Percentiles rank a stretch among this genome's conserved stretches.
These are phyloP conservation scores for Chinchilla lanigera DNA, from an alignment of 2,113 vertebrate genomes.

Conservation along the genomic window DNA sequence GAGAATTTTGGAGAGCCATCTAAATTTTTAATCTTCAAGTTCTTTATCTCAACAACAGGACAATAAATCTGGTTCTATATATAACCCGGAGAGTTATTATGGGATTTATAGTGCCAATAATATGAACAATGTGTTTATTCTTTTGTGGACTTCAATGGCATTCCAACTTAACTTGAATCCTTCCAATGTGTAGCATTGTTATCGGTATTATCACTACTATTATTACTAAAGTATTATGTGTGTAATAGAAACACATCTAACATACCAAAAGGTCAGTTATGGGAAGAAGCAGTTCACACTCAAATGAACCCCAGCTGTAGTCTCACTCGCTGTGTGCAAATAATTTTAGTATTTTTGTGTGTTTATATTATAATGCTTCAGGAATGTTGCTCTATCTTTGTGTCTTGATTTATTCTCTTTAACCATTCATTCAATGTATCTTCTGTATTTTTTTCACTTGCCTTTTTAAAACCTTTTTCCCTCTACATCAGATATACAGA, in stretches of 20 bases:
- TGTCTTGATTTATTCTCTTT: neutral
- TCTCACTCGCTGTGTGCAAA: neutral
- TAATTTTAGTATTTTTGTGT: neutral
- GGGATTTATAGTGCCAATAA: neutral
- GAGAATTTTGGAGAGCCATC: neutral
- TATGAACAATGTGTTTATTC: neutral
- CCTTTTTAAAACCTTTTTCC: neutral
- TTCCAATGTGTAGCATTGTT: neutral
- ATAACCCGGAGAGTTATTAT: neutral
- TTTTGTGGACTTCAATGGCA: neutral
- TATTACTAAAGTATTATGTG: neutral
- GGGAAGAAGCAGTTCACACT: neutral
- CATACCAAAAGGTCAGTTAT: neutral
- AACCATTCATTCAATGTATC: neutral
- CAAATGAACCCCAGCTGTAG: neutral
- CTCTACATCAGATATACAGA: neutral
- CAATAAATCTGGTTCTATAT: neutral
- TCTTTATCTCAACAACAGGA: neutral
- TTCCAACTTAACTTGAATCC: neutral
- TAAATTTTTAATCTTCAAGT: neutral
- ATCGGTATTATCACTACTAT: neutral
- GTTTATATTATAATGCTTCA: neutral
- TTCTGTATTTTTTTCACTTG: neutral
- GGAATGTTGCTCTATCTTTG: neutral
- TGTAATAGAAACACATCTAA: neutral